phyloP scores from a whole-genome alignment of 2,113 vertebrate species.

The Australoheros scitulus region DNA sequence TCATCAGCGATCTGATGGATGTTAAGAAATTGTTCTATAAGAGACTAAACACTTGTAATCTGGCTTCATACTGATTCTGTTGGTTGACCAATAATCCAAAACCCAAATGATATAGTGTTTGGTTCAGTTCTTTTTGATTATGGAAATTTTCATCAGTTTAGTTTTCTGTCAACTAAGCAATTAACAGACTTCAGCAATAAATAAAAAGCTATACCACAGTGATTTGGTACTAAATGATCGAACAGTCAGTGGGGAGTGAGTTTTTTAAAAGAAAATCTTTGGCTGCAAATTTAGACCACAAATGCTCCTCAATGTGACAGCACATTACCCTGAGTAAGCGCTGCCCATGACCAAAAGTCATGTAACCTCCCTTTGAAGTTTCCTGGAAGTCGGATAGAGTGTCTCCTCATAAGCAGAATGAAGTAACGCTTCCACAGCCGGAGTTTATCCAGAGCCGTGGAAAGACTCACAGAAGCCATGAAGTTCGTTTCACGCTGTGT shows the following conservation, averaged over 20 bases:
- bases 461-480: slow-evolving; percentile 11
- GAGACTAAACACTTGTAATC: background rate
- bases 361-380: background rate
- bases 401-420: background rate
- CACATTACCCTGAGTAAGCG: background rate
- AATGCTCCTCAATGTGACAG: background rate
- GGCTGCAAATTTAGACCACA: background rate
- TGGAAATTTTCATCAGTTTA: background rate
- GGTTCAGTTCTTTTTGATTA: background rate
- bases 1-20: too few species aligned
- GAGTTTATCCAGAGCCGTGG: background rate
- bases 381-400: slow-evolving; percentile 14
- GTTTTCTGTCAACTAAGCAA: background rate
- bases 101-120: background rate
- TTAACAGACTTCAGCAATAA: background rate
- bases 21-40: background rate
- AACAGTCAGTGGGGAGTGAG: background rate
- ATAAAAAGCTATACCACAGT: background rate
- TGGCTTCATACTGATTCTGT: background rate
- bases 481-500: slow-evolving; percentile 32
- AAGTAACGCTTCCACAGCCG: slow-evolving; percentile 30
- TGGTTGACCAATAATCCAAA: background rate
- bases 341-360: background rate
- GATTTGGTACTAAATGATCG: background rate
- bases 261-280: background rate